Conservation (phyloP, 2,797 vertebrate genomes). For the Gambusia yucatana region DNA sequence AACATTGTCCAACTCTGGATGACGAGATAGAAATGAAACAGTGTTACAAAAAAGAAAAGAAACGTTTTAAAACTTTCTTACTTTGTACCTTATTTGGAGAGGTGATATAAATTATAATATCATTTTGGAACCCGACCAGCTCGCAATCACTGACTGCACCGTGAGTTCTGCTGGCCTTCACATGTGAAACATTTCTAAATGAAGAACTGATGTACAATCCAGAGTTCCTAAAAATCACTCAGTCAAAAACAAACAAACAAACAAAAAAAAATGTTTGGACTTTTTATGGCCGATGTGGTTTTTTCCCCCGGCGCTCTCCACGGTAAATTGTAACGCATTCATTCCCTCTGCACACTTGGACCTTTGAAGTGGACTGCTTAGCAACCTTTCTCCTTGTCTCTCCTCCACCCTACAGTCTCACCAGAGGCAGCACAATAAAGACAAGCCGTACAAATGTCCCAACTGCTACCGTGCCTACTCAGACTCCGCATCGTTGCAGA, state of each 20-base stretch:
- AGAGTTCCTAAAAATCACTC: not conserved
- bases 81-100: not conserved
- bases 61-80: not conserved
- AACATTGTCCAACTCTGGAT: not conserved
- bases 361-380: not conserved
- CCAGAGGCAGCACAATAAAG: slow-evolving; percentile 99
- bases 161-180: not conserved
- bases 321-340: not conserved
- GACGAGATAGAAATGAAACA: not conserved
- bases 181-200: not conserved
- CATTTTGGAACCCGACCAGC: not conserved
- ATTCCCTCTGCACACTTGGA: not conserved
- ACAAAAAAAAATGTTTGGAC: not conserved
- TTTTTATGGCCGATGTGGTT: no score
- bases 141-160: not conserved
- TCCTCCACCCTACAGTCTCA: slow-evolving; percentile 86
- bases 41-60: not conserved
- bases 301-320: no score
- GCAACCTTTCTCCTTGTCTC: slow-evolving; percentile 1
- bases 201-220: no score
- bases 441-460: slow-evolving; percentile 99
- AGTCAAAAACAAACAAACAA: not conserved
- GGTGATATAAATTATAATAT: not conserved
- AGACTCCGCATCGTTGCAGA: slow-evolving; percentile 97
- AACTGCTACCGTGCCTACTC: slow-evolving; percentile 99